Conservation (phyloP, 2,113 vertebrate species). For the Scomber japonicus region DNA sequence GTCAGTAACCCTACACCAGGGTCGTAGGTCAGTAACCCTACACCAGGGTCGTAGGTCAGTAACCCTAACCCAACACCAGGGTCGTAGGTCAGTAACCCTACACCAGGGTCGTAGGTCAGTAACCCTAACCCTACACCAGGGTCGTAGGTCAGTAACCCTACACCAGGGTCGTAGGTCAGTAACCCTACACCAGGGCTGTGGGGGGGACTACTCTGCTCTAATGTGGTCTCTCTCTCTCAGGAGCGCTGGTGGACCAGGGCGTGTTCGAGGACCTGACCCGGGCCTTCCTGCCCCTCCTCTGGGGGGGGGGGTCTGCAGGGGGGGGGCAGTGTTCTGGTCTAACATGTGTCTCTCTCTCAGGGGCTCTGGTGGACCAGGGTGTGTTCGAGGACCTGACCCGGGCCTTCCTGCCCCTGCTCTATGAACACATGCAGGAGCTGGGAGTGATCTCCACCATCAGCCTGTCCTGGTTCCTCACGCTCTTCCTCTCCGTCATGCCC, state of each 20-base stretch:
- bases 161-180: too few relatives aligned
- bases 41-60: too few relatives aligned
- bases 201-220: too few relatives aligned
- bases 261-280: slow-evolving; percentile 97
- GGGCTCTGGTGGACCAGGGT: slow-evolving; percentile 96
- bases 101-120: too few relatives aligned
- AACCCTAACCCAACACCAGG: too few relatives aligned
- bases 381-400: slow-evolving; percentile 97
- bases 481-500: slow-evolving; percentile 97
- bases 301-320: too few relatives aligned
- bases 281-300: slow-evolving; percentile 90
- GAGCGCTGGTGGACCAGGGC: slow-evolving; percentile 96
- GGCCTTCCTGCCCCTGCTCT: slow-evolving; percentile 91
- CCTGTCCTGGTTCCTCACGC: slow-evolving; percentile 97
- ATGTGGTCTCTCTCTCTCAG: slow-evolving; percentile 81
- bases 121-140: too few relatives aligned
- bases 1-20: too few relatives aligned
- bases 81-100: too few relatives aligned
- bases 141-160: too few relatives aligned
- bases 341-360: slow-evolving; percentile 70
- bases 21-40: too few relatives aligned
- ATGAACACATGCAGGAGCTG: slow-evolving; percentile 95
- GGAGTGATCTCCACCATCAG: slow-evolving; percentile 98
- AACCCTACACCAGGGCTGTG: too few relatives aligned
- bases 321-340: neutral